Evolutionary conservation across 1,140 invertebrate genomes (phyloP), one percentile per base, ranked within the genome.

Genomic region (Trypoxylus dichotomus): DNA sequence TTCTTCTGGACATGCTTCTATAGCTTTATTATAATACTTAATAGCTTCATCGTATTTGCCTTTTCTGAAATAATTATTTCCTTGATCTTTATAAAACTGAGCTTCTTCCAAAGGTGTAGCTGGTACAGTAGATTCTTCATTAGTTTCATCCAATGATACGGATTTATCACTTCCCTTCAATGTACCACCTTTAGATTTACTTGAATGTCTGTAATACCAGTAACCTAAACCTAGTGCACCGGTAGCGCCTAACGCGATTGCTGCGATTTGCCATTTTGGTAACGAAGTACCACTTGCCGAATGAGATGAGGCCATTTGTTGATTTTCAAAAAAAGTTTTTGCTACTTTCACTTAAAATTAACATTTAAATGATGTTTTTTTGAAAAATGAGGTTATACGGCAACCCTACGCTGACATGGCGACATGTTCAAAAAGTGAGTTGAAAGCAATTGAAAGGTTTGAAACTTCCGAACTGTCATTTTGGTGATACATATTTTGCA

Each of bases 21-120:
- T 97, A 0, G 97, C 97, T 87, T 94, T 90, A 80, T 95, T 94
- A 83, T 99, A 99, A 79, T 92, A 91, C 63, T 89, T 87, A 74
- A 98, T 95, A 11, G 97, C 97, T 84, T 96, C 93, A 80, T 96
- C 93, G 85, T 93, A 98, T 84, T 96, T 94, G 37, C 93, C 93
- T 76, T 89, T 91, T 85, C 94, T 95, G 84, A 98, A 99, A 81
- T 91, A 91, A 80, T 91, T 90, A 86, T 99, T 99, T 47, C 97
- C 97, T 86, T 93, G 91, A 79, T 91, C 92, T 88, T 99, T 99
- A 79, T 91, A 91, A 78, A 89, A 89, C 84, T 93, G 90, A 5
- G 95, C 94, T 83, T 90, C 89, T 81, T 94, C 90, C 79, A 93
- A 87, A 76, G 90, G 91, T 80, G 88, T 90, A 84, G 82, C 82